These are phyloP conservation scores for Atrina japonica DNA, from an alignment of 2,888 invertebrate genomes.

Conservation along the genomic window DNA sequence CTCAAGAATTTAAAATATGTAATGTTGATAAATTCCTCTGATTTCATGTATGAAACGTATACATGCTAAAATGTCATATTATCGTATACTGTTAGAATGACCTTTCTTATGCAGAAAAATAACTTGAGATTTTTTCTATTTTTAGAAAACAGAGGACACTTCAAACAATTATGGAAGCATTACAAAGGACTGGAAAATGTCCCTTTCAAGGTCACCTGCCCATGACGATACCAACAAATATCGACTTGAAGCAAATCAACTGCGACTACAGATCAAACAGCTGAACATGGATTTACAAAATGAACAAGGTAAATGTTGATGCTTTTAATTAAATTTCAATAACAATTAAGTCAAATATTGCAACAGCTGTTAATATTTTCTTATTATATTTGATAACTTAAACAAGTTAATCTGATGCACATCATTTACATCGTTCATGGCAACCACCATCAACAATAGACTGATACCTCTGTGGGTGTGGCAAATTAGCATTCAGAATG, in stretches of 20 bases:
- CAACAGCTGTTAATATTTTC: neutral
- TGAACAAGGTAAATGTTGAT: conserved; percentile 66
- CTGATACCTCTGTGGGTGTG: too few relatives aligned
- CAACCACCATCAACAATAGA: too few relatives aligned
- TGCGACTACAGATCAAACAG: conserved; percentile 69
- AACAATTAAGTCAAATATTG: too few relatives aligned
- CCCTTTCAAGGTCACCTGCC: conserved; percentile 42
- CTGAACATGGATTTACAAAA: conserved; percentile 66
- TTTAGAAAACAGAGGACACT: conserved; percentile 33
- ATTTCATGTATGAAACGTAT: too few relatives aligned
- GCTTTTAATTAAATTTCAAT: too few relatives aligned
- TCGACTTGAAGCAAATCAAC: conserved; percentile 60
- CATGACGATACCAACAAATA: conserved; percentile 50
- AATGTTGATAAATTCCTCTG: too few relatives aligned
- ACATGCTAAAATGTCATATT: too few relatives aligned
- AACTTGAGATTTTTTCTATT: conserved; percentile 7
- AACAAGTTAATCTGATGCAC: neutral
- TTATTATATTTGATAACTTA: neutral
- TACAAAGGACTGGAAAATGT: conserved; percentile 53
- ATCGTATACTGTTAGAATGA: too few relatives aligned
- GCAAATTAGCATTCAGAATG: too few relatives aligned
- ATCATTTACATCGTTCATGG: too few relatives aligned
- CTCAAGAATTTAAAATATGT: too few relatives aligned
- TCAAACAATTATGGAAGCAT: conserved; percentile 36
- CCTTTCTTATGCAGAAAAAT: too few relatives aligned